Percentiles rank a stretch among this genome's conserved stretches.
phyloP scores from a whole-genome alignment of 2,888 invertebrate genomes.

The Clitarchus hookeri region DNA sequence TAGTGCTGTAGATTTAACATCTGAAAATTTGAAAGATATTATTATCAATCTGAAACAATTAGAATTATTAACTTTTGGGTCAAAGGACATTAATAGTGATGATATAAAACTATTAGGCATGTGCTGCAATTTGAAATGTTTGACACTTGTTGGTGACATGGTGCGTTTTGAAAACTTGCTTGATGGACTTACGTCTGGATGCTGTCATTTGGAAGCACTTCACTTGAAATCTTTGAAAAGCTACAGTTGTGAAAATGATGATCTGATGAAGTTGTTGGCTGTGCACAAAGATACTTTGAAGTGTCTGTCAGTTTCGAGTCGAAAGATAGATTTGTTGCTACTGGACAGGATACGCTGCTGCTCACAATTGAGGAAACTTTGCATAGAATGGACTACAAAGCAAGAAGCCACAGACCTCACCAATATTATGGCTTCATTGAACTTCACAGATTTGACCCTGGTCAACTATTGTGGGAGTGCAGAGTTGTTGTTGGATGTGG shows the following conservation, averaged over 20 bases:
- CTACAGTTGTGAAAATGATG: not conserved
- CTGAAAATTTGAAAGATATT: not conserved
- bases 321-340: not conserved
- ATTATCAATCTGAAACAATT: not conserved
- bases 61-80: not conserved
- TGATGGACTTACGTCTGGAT: not conserved
- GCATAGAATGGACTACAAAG: not conserved
- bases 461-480: not conserved
- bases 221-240: not conserved
- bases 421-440: not conserved
- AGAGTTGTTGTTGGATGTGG: not conserved
- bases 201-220: not conserved
- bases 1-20: not conserved
- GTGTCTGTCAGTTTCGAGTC: not conserved
- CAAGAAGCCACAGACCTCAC: not conserved
- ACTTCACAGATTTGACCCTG: not conserved
- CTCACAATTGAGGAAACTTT: not conserved
- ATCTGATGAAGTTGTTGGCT: not conserved
- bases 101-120: not conserved
- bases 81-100: not conserved
- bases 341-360: not conserved
- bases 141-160: not conserved
- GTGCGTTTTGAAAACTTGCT: not conserved
- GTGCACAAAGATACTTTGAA: not conserved
- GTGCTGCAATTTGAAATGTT: not conserved